These are phyloP conservation scores for Lasioglossum vierecki DNA, from an alignment of 2,888 invertebrate species.

Conservation along the genomic window DNA sequence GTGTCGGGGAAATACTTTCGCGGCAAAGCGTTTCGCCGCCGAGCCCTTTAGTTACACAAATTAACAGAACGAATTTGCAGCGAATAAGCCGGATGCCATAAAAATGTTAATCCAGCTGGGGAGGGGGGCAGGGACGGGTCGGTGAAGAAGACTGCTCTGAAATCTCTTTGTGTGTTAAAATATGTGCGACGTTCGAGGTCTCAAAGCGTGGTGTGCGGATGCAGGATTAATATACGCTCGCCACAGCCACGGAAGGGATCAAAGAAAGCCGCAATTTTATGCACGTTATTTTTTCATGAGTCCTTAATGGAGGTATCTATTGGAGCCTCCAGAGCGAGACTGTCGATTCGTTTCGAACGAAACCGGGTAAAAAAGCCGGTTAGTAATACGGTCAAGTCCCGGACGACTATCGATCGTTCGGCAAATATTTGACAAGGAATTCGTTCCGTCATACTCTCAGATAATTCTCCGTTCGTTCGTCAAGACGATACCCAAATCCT, in stretches of 20 bases:
- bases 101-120: slow-evolving; percentile 41
- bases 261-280: slow-evolving; percentile 48
- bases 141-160: not conserved
- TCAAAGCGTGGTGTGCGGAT: slow-evolving; percentile 46
- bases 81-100: slow-evolving; percentile 30
- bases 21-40: not conserved
- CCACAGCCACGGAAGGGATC: slow-evolving; percentile 13
- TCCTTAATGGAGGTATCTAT: slow-evolving; percentile 51
- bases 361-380: slow-evolving; percentile 17
- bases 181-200: slow-evolving; percentile 31
- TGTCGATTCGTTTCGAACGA: slow-evolving; percentile 32
- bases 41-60: slow-evolving; percentile 30
- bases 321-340: slow-evolving; percentile 5
- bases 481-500: slow-evolving; percentile 7
- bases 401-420: slow-evolving; percentile 33
- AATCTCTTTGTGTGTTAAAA: slow-evolving; percentile 53
- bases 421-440: slow-evolving; percentile 38
- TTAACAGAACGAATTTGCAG: slow-evolving; percentile 46
- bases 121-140: not conserved
- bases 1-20: slow-evolving; percentile 14
- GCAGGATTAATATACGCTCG: slow-evolving; percentile 50
- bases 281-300: slow-evolving; percentile 17
- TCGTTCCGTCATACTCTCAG: slow-evolving; percentile 12
- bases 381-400: slow-evolving; percentile 31
- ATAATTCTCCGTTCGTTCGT: slow-evolving; percentile 1